Base-by-base conservation (phyloP, 2,113 vertebrate species). In the Drymodes brunneopygia region DNA sequence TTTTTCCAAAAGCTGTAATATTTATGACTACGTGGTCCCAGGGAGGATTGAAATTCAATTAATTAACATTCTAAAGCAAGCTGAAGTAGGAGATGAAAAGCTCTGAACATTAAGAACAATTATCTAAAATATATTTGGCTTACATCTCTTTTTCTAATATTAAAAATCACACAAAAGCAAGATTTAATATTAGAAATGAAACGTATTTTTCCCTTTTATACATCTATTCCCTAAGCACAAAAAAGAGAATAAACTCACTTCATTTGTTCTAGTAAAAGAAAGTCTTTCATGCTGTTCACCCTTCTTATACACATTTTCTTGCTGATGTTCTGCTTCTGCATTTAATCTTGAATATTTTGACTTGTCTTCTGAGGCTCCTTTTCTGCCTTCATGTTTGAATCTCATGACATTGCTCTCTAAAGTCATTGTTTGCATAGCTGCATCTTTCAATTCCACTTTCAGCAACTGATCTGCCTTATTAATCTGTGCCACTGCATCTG, bases 371-470 rank as follows among this genome's bases (percentile, higher is more conserved):
- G 95, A 95, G 66, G 91, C 38, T 50, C 33, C 85, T 74, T 78
- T 94, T 56, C 44, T 61, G 44, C 88, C 95, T 82, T 94, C 90
- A 5, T 71, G 86, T 84, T 40, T 54, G 60, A 94, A 88, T 58
- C 88, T 62, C 60, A 47, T 85, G 51, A 50, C 67, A 74, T 67
- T 72, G 3, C 75, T 92, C 86, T 97, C 96, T 29, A 54, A 35
- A 48, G 88, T 86, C 72, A 54, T n/a, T 20, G 97, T 97, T 91
- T 98, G 97, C 48, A 91, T 96, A 17, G 93, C 96, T 47, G 95
- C 96, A 81, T 98, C 97, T 94, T 97, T 98, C 88, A 94, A 91
- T 83, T 98, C 96, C 25, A 67, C 91, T 88, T 90, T 94, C 67
- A 97, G 88, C 29, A 64, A 75, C 83, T 97, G 97, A 23, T 75